A percentile compares a stretch with the other conserved stretches of the same genome.
Evolutionary conservation across 2,888 invertebrate species (phyloP).

Genomic region (Strigamia maritima): DNA sequence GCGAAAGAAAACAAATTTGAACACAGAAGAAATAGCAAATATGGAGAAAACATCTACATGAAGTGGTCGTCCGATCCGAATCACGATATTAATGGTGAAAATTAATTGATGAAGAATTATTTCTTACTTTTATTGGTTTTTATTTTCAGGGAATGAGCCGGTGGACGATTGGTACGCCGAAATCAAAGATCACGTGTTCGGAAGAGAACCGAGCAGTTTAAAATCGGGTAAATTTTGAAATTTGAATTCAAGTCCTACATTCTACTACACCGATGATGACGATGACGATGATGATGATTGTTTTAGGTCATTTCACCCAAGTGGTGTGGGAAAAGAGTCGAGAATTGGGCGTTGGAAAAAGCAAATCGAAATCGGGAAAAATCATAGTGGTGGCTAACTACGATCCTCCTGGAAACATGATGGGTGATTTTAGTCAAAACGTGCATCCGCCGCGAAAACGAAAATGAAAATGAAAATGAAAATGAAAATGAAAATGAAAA

Average conservation of each 20-base stretch:
- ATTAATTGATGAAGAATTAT: background rate
- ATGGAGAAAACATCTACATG: conserved; percentile 77
- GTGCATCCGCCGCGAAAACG: conserved; percentile 45
- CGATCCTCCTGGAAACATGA: conserved; percentile 53
- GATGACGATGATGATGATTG: no score
- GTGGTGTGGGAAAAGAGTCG: conserved; percentile 54
- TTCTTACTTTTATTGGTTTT: background rate
- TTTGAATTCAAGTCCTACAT: no score
- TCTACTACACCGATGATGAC: no score
- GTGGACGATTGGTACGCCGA: conserved; percentile 75
- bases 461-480: background rate
- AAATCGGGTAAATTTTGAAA: conserved; percentile 65
- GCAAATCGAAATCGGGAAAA: conserved; percentile 49
- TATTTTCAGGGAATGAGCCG: conserved; percentile 56
- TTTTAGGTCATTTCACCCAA: conserved; percentile 55
- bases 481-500: no score
- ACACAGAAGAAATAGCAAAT: conserved; percentile 71
- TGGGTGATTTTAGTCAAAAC: conserved; percentile 50
- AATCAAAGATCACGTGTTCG: conserved; percentile 67
- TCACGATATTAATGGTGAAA: conserved; percentile 61
- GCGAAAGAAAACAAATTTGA: conserved; percentile 65
- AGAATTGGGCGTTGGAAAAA: conserved; percentile 54
- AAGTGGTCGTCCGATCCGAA: conserved; percentile 66
- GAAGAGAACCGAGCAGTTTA: conserved; percentile 63
- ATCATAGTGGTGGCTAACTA: conserved; percentile 55